Evolutionary conservation across 2,888 invertebrate species (phyloP), one percentile per base, ranked within the genome.

Genomic region (Cryptophagus acutangulus): DNA sequence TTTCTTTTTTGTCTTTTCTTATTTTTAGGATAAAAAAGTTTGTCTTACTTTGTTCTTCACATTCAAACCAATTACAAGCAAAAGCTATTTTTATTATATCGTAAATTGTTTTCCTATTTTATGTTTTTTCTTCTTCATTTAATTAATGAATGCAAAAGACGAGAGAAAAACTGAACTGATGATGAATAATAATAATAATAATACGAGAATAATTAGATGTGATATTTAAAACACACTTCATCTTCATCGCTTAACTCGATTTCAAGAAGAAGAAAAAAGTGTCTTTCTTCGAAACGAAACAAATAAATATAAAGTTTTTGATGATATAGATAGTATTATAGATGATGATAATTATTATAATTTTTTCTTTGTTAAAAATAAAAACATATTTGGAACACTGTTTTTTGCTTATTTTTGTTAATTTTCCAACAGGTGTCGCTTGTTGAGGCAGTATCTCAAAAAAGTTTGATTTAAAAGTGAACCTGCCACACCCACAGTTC

Each of bases 381-480:
- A 41, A 43, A 46, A 40, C 20, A 37, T 25, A 34, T 14, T 56
- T 58, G 58, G 62, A 61, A 62, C 62, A 59, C 59, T 61, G 57
- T 59, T 57, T 48, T 43, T 46, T 20, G n/a, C 24, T 20, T 20
- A n/a, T 20, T 20, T n/a, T 20, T 20, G n/a, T n/a, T n/a, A n/a
- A n/a, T n/a, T n/a, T n/a, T n/a, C n/a, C n/a, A 31, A 57, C 55
- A 57, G 57, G 44, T 47, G 52, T 44, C 43, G 46, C 45, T 45
- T 41, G 38, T 47, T 41, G 55, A 57, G 59, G 59, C 59, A 59
- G 59, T 59, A 59, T 59, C 57, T 59, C 57, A 49, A 52, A 51
- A n/a, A 51, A 47, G 47, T 50, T 55, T 55, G 54, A 55, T 57
- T 53, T 44, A 46, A 48, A 48, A 43, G 43, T 45, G 4, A 43